Evolutionary conservation across 1,140 invertebrate genomes (phyloP).

Genomic region (Heliconius hewitsoni): DNA sequence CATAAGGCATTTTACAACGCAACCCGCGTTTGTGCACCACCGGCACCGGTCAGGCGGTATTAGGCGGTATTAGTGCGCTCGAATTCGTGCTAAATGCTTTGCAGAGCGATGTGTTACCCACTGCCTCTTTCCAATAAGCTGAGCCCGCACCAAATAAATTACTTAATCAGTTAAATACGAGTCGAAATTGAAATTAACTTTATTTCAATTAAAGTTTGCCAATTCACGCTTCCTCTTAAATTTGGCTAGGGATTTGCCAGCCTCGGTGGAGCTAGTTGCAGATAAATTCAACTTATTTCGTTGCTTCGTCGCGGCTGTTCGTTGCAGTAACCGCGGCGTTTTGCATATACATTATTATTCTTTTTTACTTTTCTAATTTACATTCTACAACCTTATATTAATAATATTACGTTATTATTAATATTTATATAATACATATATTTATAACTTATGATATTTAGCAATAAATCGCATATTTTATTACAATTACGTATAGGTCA

Average conservation of each 20-base stretch:
- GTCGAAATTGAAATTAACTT: constrained; percentile 51
- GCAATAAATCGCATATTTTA: no score
- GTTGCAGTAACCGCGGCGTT: constrained; percentile 7
- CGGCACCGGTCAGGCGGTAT: constrained; percentile 54
- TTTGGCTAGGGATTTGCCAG: constrained; percentile 45
- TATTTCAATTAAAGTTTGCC: constrained; percentile 73
- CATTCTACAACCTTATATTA: background rate
- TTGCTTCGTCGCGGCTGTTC: constrained; percentile 27
- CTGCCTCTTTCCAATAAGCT: constrained; percentile 25
- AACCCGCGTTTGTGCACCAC: constrained; percentile 63
- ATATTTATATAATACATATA: no score
- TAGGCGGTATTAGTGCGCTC: constrained; percentile 76
- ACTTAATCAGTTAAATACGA: constrained; percentile 51
- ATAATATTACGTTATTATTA: no score
- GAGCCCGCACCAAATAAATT: constrained; percentile 44
- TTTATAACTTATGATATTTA: no score
- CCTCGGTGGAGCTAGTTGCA: constrained; percentile 48
- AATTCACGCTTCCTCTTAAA: constrained; percentile 62
- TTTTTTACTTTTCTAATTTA: background rate
- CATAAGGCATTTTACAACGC: constrained; percentile 71
- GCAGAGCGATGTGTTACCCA: constrained; percentile 67
- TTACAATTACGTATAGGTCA: background rate
- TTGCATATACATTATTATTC: constrained; percentile 3
- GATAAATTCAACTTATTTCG: constrained; percentile 58
- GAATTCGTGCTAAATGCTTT: constrained; percentile 74